Conservation (phyloP, 2,888 invertebrate species). For the Xestoiulus laeticollis region DNA sequence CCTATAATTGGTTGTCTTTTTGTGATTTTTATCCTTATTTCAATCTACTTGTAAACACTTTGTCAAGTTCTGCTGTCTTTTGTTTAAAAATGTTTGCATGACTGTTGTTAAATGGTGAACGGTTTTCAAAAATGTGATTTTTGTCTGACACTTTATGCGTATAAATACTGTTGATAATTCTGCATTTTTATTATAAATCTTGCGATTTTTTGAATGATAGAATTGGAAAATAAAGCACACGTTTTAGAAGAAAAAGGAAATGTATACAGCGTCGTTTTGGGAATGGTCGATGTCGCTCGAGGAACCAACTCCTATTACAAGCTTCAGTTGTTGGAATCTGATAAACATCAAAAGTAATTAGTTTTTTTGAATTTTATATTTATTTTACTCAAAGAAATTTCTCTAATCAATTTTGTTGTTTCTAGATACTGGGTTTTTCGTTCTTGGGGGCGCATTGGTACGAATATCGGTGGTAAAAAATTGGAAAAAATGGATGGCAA, state of each 20-base stretch:
- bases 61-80: background rate
- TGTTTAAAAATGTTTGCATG: background rate
- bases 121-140: background rate
- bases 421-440: constrained; percentile 80
- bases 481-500: constrained; percentile 68
- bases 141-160: background rate
- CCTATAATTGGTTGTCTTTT: background rate
- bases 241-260: constrained; percentile 70
- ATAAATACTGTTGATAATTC: too few relatives aligned
- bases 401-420: background rate
- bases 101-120: background rate
- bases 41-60: background rate
- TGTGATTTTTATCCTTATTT: background rate
- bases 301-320: constrained; percentile 96
- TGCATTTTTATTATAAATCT: background rate
- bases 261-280: constrained; percentile 82
- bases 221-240: constrained; percentile 78
- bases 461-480: constrained; percentile 83
- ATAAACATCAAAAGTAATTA: constrained; percentile 70
- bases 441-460: constrained; percentile 97
- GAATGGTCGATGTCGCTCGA: constrained; percentile 82
- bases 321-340: constrained; percentile 84
- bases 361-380: background rate
- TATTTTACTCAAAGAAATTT: background rate
- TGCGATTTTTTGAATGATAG: constrained; percentile 27